Evolutionary conservation across 1,140 invertebrate species (phyloP), one percentile per base, ranked within the genome.

Genomic region (Zaprionus taronus): DNA sequence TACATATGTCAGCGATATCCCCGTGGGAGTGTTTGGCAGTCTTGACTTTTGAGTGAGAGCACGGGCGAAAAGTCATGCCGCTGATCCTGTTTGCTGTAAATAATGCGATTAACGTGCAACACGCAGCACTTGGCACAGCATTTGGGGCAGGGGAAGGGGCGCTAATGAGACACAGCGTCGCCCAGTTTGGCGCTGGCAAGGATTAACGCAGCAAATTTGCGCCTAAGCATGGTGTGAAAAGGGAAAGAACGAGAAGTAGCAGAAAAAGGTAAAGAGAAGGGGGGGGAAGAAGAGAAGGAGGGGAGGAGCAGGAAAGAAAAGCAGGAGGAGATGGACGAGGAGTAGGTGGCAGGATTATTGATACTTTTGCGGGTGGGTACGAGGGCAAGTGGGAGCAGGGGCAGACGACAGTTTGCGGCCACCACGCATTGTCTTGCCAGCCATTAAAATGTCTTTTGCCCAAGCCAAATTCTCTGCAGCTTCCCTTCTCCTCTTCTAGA

Each of bases 51-150:
- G 72, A 77, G 71, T 77, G 74, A 41, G 36, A 41, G 58, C 57
- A 26, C 14, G 14, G 44, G 26, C 60, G 67, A 78, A 75, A 75
- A 89, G 85, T 89, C 84, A 89, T 75, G 53, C 75, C 91, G 71
- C 86, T 93, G 92, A 93, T 93, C 92, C 92, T 87, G 78, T 86
- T 91, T 92, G 92, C 91, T 93, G 92, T 93, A 93, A 93, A 93
- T 93, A 93, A 93, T 93, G 85, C 89, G 92, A 93, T 93, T 92
- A 93, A 90, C 85, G 84, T 71, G 83, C 83, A 91, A 90, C 85
- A 90, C 81, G 86, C 80, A 87, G 80, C 58, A 57, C 81, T 67
- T 41, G 47, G 47, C 47, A 49, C 31, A 4, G 47, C 9, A 7
- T n/a, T n/a, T 20, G 20, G 14, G 41, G 63, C 34, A 74, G 53